A percentile compares a stretch with the other conserved stretches of the same genome.
Conservation (phyloP, 2,113 vertebrate genomes). For the Pelusios castaneus region DNA sequence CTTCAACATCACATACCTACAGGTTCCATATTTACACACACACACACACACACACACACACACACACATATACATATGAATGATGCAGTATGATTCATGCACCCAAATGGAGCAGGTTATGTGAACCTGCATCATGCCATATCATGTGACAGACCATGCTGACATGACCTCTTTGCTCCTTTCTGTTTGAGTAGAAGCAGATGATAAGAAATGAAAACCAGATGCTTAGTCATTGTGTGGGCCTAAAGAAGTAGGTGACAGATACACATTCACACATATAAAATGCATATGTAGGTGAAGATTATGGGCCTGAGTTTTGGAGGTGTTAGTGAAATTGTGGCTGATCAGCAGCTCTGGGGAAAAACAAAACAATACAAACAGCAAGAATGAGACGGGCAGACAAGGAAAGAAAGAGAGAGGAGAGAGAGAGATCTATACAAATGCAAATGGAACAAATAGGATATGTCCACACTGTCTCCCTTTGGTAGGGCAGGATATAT, state of each 20-base stretch:
- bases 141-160: not conserved
- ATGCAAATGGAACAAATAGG: accelerated
- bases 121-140: not conserved
- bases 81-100: not conserved
- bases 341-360: not conserved
- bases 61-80: too few species aligned
- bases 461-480: accelerated
- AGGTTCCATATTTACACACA: too few species aligned
- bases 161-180: not conserved
- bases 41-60: too few species aligned
- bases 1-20: not conserved
- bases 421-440: accelerated
- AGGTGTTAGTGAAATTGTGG: not conserved
- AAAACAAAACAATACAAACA: not conserved
- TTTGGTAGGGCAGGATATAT: not conserved
- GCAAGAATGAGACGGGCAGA: not conserved
- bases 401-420: not conserved
- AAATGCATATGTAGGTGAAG: not conserved
- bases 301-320: accelerated
- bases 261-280: not conserved
- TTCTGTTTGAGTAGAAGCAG: not conserved
- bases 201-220: not conserved
- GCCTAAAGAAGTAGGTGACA: not conserved
- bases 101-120: not conserved
- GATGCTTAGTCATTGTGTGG: slow-evolving; percentile 2